These are phyloP conservation scores for Rattus rattus DNA, from an alignment of 2,113 vertebrate genomes.

Conservation along the genomic window DNA sequence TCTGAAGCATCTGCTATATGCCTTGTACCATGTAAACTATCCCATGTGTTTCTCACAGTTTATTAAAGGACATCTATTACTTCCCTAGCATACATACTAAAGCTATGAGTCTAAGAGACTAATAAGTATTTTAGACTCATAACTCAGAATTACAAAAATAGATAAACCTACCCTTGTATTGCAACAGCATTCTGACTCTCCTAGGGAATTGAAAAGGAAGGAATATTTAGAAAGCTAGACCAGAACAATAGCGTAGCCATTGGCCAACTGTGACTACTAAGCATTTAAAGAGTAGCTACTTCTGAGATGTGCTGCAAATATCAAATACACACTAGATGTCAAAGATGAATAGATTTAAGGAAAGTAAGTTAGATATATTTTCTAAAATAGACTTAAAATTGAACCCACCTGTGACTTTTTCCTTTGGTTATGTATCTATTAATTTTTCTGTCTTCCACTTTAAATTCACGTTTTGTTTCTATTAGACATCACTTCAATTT, in stretches of 20 bases:
- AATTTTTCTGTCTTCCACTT: neutral
- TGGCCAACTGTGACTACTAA: neutral
- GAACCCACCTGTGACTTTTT: neutral
- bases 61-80: neutral
- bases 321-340: neutral
- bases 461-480: neutral
- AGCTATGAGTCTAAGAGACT: neutral
- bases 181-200: neutral
- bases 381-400: neutral
- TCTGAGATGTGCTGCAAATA: neutral
- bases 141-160: neutral
- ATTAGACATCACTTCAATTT: neutral
- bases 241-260: neutral
- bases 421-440: neutral
- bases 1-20: neutral
- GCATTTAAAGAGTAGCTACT: neutral
- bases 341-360: neutral
- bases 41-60: neutral
- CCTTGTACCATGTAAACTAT: neutral
- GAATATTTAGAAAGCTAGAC: neutral
- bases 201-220: neutral
- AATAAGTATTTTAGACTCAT: conserved; percentile 20
- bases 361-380: neutral
- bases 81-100: conserved; percentile 2
- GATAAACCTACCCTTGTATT: neutral